These are phyloP conservation scores for Oryzias sinensis DNA, from an alignment of 2,797 vertebrate genomes.

Conservation along the genomic window DNA sequence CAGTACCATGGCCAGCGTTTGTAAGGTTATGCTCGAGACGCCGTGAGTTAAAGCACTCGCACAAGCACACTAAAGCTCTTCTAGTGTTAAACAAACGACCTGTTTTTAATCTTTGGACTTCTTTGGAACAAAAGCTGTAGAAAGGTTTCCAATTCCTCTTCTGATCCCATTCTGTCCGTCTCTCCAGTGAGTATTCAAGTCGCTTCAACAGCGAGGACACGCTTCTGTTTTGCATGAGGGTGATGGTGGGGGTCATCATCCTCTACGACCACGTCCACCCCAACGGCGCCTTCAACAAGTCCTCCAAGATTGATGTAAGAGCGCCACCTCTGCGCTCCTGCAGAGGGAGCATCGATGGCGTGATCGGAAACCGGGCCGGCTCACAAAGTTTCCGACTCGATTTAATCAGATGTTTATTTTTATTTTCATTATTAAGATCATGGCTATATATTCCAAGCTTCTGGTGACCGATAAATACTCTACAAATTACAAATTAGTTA, in stretches of 20 bases:
- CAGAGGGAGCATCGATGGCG: too few relatives aligned
- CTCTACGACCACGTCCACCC: constrained; percentile 98
- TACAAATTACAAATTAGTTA: too few relatives aligned
- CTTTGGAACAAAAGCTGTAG: too few relatives aligned
- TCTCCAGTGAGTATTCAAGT: constrained; percentile 89
- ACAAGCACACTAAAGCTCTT: not conserved
- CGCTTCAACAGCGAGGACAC: constrained; percentile 97
- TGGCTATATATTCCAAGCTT: too few relatives aligned
- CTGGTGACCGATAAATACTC: too few relatives aligned
- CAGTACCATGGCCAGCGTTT: constrained; percentile 98
- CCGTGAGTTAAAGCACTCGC: constrained; percentile 82
- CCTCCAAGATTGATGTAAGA: constrained; percentile 96
- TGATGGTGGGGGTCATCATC: constrained; percentile 99
- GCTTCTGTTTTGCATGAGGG: constrained; percentile 96
- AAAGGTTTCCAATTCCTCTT: rapidly evolving
- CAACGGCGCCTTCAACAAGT: constrained; percentile 97
- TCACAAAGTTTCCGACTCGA: too few relatives aligned
- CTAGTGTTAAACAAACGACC: too few relatives aligned
- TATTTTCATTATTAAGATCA: too few relatives aligned
- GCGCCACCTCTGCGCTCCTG: rapidly evolving
- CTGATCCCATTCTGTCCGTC: not conserved
- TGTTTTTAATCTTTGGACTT: too few relatives aligned
- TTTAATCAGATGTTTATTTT: too few relatives aligned
- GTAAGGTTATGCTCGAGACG: constrained; percentile 99
- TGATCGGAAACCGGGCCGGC: not conserved